Conservation (phyloP, 2,797 vertebrate genomes). For the Mus minutoides region DNA sequence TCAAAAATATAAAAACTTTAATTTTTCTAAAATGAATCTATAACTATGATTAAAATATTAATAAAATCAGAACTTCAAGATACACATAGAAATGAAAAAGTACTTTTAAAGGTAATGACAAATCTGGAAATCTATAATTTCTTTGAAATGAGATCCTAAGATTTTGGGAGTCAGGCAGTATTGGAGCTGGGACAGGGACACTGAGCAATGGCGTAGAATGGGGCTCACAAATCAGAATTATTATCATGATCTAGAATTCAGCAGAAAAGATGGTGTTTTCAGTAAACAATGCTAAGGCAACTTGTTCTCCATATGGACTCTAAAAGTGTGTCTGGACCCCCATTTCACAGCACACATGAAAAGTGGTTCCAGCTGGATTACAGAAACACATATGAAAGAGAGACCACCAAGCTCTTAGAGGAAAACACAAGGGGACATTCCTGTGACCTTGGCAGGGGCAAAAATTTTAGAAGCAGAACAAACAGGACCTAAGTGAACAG, state of each 20-base stretch:
- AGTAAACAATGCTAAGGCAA: not conserved
- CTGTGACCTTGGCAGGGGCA: not conserved
- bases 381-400: not conserved
- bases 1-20: not conserved
- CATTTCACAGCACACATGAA: constrained; percentile 9
- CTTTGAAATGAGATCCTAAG: not conserved
- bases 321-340: not conserved
- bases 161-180: not conserved
- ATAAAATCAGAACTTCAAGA: not conserved
- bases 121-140: not conserved
- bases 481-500: not conserved
- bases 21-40: not conserved
- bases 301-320: constrained; percentile 35
- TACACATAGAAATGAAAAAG: not conserved
- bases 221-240: constrained; percentile 7
- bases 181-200: not conserved
- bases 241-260: not conserved
- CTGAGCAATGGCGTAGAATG: not conserved
- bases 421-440: not conserved
- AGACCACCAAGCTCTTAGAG: not conserved
- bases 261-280: constrained; percentile 24
- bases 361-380: constrained; percentile 13
- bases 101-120: not conserved
- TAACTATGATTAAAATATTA: not conserved
- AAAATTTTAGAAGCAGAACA: constrained; percentile 24